These are phyloP conservation scores for Ophion obscuratus DNA, from an alignment of 2,888 invertebrate genomes.

Conservation along the genomic window DNA sequence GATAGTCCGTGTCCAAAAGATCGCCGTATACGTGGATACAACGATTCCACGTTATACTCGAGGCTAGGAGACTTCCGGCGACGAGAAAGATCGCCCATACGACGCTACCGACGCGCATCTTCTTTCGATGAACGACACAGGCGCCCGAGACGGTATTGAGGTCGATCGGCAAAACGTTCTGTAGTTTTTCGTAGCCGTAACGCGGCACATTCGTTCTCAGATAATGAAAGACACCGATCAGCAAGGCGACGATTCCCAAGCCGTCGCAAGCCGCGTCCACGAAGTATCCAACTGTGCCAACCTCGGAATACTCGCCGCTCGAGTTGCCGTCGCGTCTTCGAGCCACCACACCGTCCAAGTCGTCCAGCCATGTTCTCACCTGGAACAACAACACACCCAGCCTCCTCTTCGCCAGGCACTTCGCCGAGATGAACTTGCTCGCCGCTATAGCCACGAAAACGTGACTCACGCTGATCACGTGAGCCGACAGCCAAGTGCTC, in stretches of 20 bases:
- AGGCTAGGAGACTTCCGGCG: conserved; percentile 89
- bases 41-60: conserved; percentile 93
- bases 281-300: conserved; percentile 92
- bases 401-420: conserved; percentile 89
- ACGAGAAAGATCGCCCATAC: conserved; percentile 88
- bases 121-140: conserved; percentile 83
- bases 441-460: conserved; percentile 90
- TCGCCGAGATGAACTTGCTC: conserved; percentile 91
- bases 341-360: conserved; percentile 94
- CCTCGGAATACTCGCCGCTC: conserved; percentile 91
- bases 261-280: conserved; percentile 94
- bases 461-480: conserved; percentile 93
- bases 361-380: conserved; percentile 92
- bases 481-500: conserved; percentile 90
- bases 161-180: conserved; percentile 85
- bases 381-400: conserved; percentile 92
- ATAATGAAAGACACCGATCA: conserved; percentile 89
- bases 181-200: conserved; percentile 89
- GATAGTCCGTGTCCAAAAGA: conserved; percentile 88
- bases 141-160: conserved; percentile 82
- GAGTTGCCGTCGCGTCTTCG: conserved; percentile 89
- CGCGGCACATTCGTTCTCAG: conserved; percentile 90
- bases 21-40: conserved; percentile 93
- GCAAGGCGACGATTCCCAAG: conserved; percentile 89
- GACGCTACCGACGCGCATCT: conserved; percentile 86